Conservation (phyloP, 2,888 invertebrate genomes). For the Muschampia plurimacula region DNA sequence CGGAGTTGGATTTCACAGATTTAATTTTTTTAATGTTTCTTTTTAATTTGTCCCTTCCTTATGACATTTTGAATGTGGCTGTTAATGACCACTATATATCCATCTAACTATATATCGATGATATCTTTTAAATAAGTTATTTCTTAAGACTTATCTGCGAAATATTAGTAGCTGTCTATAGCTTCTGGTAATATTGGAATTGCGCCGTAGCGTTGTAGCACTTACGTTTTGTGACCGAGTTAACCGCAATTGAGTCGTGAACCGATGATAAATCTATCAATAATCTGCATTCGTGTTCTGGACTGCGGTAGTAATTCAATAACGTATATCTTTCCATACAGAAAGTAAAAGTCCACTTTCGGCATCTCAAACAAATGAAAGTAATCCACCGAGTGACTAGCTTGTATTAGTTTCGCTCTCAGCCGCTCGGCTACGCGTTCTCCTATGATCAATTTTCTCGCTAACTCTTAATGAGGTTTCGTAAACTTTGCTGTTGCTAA, state of each 20-base stretch:
- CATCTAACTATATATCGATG: too few species aligned
- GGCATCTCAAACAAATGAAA: conserved; percentile 77
- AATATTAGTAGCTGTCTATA: neutral
- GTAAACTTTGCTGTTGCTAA: neutral
- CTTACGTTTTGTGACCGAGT: neutral
- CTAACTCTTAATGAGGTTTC: conserved; percentile 1
- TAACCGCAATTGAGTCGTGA: conserved; percentile 15
- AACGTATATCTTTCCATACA: conserved; percentile 37
- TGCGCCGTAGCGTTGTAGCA: neutral
- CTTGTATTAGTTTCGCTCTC: conserved; percentile 79
- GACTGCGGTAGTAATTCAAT: conserved; percentile 36
- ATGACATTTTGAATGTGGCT: neutral
- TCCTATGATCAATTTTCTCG: conserved; percentile 19
- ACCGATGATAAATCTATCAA: conserved; percentile 17
- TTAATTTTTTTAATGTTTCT: conserved; percentile 19
- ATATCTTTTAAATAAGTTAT: neutral
- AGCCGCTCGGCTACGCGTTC: conserved; percentile 53
- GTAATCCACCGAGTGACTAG: conserved; percentile 70
- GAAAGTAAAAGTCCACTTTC: conserved; percentile 83
- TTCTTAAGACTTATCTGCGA: neutral
- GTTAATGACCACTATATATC: too few species aligned
- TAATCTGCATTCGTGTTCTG: conserved; percentile 28
- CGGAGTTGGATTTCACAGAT: conserved; percentile 30
- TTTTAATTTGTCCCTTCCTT: conserved; percentile 10
- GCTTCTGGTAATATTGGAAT: neutral